phyloP scores from a whole-genome alignment of 2,888 invertebrate species.

The Bembecia ichneumoniformis region DNA sequence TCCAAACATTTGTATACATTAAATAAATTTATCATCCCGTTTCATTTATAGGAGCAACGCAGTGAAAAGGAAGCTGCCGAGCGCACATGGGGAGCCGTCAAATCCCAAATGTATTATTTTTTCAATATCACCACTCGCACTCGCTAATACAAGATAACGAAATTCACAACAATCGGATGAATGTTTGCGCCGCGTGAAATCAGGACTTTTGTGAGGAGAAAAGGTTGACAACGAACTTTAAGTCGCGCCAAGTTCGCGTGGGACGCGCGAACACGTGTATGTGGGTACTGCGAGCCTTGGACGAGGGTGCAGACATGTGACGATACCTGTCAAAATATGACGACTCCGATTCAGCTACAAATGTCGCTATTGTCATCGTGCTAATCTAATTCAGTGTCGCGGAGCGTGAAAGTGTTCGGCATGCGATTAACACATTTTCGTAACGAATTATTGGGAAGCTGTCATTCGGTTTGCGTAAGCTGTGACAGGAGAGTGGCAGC shows the following conservation, averaged over 20 bases:
- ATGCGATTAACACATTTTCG: conserved; percentile 69
- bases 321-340: conserved; percentile 72
- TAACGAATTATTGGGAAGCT: conserved; percentile 67
- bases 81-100: conserved; percentile 66
- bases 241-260: conserved; percentile 33
- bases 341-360: conserved; percentile 61
- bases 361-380: conserved; percentile 63
- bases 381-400: conserved; percentile 66
- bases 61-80: conserved; percentile 64
- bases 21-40: conserved; percentile 71
- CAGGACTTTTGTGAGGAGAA: conserved; percentile 58
- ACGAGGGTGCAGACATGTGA: conserved; percentile 53
- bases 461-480: conserved; percentile 69
- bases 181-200: conserved; percentile 71
- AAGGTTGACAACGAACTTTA: conserved; percentile 38
- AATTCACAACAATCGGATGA: conserved; percentile 66
- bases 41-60: conserved; percentile 49
- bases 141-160: conserved; percentile 66
- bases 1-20: conserved; percentile 73
- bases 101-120: conserved; percentile 71
- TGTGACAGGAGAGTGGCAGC: conserved; percentile 69
- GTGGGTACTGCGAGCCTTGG: conserved; percentile 35
- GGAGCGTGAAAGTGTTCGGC: conserved; percentile 61
- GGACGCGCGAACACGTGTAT: conserved; percentile 59
- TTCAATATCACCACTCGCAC: conserved; percentile 60